Evolutionary conservation across 2,113 vertebrate genomes (phyloP), one percentile per base, ranked within the genome.

Genomic region (Brachirus orientalis): DNA sequence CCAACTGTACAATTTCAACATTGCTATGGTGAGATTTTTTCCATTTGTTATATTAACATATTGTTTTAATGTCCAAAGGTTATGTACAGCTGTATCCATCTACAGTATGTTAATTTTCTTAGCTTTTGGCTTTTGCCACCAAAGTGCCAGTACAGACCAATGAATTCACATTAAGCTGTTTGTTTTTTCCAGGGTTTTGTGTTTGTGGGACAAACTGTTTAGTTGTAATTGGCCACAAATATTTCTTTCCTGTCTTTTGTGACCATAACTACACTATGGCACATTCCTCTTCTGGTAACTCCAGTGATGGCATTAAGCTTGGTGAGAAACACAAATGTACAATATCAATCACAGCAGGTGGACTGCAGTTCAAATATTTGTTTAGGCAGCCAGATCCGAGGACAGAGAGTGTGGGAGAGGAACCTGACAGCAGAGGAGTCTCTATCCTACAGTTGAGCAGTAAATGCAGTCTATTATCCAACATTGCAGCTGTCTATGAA

Each of bases 301-400:
- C 69, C 22, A 67, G 84, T 9, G 78, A 88, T 78, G 84, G 18
- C 75, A 74, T 84, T 83, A 71, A 58, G 67, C 44, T 44, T 18
- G 55, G 62, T 38, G 56, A 70, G 61, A 75, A 53, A 55, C 70
- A 67, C 75, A 77, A 52, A 59, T 59, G 70, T 45, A 53, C 61
- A 58, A 75, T 78, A 88, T 87, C 77, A 86, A 86, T 88, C 88
- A 88, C 84, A 71, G 86, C 62, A 61, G 71, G 62, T 74, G 79
- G 70, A 69, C 67, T 35, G 9, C 58, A 69, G 75, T 80, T 83
- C 79, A 90, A 90, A 89, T 89, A 87, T 91, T 90, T 87, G 86
- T 80, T 85, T 7, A 74, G 58, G 79, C 80, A 69, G 60, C 51
- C 45, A 20, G 67, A 73, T 72, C 60, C 18, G 58, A 65, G 75